Evolutionary conservation across 2,888 invertebrate species (phyloP).

Genomic region (Acleris cristana): DNA sequence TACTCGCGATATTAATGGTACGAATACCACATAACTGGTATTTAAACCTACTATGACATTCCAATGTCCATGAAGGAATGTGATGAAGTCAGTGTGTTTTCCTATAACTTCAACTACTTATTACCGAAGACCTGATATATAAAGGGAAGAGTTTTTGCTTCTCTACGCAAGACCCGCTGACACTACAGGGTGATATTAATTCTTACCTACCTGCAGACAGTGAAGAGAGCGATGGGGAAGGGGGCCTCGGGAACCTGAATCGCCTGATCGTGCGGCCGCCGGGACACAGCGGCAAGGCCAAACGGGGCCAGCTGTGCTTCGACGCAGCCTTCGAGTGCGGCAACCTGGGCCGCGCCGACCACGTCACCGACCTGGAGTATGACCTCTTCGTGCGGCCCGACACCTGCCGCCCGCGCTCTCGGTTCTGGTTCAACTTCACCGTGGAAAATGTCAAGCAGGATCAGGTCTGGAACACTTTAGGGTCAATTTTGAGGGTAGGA

Average conservation of each 20-base stretch:
- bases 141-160: too few relatives aligned
- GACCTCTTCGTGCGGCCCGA: constrained; percentile 98
- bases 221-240: constrained; percentile 96
- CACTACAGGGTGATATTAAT: too few relatives aligned
- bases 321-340: constrained; percentile 99
- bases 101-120: too few relatives aligned
- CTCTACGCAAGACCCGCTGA: too few relatives aligned
- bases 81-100: too few relatives aligned
- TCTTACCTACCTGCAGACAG: constrained; percentile 84
- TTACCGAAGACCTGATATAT: too few relatives aligned
- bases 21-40: not conserved
- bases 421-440: constrained; percentile 99
- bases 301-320: constrained; percentile 97
- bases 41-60: not conserved
- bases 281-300: constrained; percentile 97
- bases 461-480: constrained; percentile 84
- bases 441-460: constrained; percentile 97
- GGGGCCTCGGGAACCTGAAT: constrained; percentile 96
- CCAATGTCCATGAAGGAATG: too few relatives aligned
- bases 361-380: constrained; percentile 97
- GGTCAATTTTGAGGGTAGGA: too few relatives aligned
- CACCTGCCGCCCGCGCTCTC: constrained; percentile 95
- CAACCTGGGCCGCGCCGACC: constrained; percentile 97
- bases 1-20: constrained; percentile 82
- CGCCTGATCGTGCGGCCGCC: constrained; percentile 94